A percentile compares a stretch with the other conserved stretches of the same genome.
phyloP scores from a whole-genome alignment of 2,888 invertebrate species.

The Sesia apiformis region DNA sequence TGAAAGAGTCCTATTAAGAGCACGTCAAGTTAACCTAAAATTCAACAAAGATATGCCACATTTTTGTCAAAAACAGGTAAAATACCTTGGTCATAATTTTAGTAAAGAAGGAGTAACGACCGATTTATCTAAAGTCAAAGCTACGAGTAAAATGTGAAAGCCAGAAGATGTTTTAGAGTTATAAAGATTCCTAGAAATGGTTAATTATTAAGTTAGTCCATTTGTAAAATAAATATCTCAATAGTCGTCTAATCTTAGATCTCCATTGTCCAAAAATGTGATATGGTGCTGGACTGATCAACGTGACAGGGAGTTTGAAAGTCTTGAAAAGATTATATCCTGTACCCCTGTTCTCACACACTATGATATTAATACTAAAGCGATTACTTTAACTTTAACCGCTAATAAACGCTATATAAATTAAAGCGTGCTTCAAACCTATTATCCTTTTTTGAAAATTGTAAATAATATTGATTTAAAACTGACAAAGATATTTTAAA shows the following conservation, averaged over 20 bases:
- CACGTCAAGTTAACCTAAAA: slow-evolving; percentile 8
- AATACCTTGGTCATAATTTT: slow-evolving; percentile 13
- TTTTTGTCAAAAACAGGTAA: slow-evolving; percentile 6
- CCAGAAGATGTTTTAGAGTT: slow-evolving; percentile 9
- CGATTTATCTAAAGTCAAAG: slow-evolving; percentile 9
- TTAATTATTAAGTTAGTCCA: slow-evolving; percentile 11
- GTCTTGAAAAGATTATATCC: slow-evolving; percentile 9
- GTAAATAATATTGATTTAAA: no score
- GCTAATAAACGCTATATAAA: no score
- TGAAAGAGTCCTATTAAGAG: slow-evolving; percentile 9
- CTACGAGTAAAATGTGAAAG: slow-evolving; percentile 10
- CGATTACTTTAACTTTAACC: no score
- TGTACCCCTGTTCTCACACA: slow-evolving; percentile 11
- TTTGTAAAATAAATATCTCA: slow-evolving; percentile 11
- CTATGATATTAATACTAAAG: slow-evolving; percentile 12
- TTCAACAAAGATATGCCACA: slow-evolving; percentile 12
- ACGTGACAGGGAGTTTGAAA: slow-evolving; percentile 13
- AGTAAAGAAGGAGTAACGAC: slow-evolving; percentile 6
- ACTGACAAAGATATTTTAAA: no score
- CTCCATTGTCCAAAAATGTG: slow-evolving; percentile 15
- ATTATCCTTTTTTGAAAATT: no score
- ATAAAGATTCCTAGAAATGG: slow-evolving; percentile 15
- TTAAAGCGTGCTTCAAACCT: no score
- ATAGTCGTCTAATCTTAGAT: slow-evolving; percentile 2
- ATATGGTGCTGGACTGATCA: slow-evolving; percentile 17